Conservation (phyloP, 2,888 invertebrate species). For the Athrips mouffetella region DNA sequence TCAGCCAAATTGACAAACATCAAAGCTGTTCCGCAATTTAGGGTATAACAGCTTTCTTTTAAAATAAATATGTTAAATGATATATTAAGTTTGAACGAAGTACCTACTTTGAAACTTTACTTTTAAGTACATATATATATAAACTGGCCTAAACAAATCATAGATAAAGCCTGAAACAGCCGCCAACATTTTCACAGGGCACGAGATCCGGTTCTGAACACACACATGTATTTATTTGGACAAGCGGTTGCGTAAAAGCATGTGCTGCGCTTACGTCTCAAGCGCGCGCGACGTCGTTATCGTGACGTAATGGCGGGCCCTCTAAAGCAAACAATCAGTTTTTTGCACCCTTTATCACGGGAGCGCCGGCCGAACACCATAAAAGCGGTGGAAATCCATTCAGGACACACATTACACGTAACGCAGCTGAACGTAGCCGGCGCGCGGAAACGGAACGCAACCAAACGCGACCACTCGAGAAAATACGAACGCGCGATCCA, state of each 20-base stretch:
- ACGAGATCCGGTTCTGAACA: slow-evolving; percentile 62
- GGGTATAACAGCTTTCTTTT: no score
- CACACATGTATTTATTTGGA: slow-evolving; percentile 72
- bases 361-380: slow-evolving; percentile 63
- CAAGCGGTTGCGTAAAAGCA: slow-evolving; percentile 65
- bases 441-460: slow-evolving; percentile 45
- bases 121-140: no score
- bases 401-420: slow-evolving; percentile 73
- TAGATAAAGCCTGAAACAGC: not conserved
- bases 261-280: slow-evolving; percentile 54
- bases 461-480: slow-evolving; percentile 26
- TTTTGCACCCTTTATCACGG: slow-evolving; percentile 75
- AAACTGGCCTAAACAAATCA: no score
- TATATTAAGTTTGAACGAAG: no score
- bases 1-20: no score
- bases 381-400: slow-evolving; percentile 72
- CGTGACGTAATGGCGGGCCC: slow-evolving; percentile 69
- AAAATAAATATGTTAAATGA: no score
- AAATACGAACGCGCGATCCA: not conserved
- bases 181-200: slow-evolving; percentile 58
- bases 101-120: no score
- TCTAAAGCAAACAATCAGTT: slow-evolving; percentile 69
- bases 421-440: slow-evolving; percentile 65
- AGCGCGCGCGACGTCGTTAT: slow-evolving; percentile 57
- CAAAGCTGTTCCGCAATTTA: no score